Evolutionary conservation across 1,140 invertebrate species (phyloP), one percentile per base, ranked within the genome.

Genomic region (Drosophila parvula): DNA sequence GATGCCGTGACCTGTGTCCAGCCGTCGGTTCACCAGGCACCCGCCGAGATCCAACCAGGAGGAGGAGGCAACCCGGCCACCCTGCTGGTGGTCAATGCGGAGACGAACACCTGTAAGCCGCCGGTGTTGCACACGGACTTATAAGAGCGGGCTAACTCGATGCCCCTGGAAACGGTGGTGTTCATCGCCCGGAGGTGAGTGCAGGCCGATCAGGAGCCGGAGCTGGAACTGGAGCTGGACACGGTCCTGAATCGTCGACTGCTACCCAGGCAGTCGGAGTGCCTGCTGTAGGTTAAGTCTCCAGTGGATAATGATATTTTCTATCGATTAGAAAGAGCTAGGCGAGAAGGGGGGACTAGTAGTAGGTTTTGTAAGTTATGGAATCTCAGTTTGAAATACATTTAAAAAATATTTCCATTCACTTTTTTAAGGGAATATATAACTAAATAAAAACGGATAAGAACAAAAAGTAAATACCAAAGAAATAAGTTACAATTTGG

Each of bases 71-170:
- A 40, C 30, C 63, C 62, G 30, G 77, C 71, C 14, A 60, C 75
- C 8, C 22, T 85, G 18, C 74, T 77, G 22, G 79, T 77, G 27
- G 79, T 84, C 22, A 83, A 78, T 45, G 84, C 81, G n/a, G 81
- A 82, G 56, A 81, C 78, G 34, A 81, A 62, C 47, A 77, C 76
- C 76, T 71, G 65, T 78, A 91, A 90, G 63, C 83, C 88, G 5
- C 86, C 90, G 2, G 90, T 91, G 2, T 67, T 91, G 8, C 90
- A 91, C 51, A 91, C 90, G 32, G 90, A 91, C 55, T 91, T 91
- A 91, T 91, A 91, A 91, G 78, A 90, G 44, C 74, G 59, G 78
- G 69, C 75, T 34, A 14, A 68, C 14, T 18, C 65, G 12, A 79
- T 82, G 74, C 84, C 79, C 48, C 69, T 90, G 28, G 88, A 90